phyloP scores from a whole-genome alignment of 2,113 vertebrate genomes.

The Mus spicilegus region DNA sequence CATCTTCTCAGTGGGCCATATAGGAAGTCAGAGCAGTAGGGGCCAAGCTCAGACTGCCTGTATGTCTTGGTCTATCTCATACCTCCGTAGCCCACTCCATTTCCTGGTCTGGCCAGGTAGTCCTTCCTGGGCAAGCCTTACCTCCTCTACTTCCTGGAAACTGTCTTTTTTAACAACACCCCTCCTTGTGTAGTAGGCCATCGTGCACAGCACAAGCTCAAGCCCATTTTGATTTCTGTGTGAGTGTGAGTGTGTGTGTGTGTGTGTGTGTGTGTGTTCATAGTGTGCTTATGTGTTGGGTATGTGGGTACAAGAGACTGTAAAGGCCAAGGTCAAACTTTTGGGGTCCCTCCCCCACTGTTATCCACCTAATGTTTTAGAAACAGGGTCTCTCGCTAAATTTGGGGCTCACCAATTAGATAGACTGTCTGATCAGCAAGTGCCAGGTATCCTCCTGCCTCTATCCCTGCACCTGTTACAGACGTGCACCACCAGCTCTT shows the following conservation, averaged over 20 bases:
- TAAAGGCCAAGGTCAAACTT: neutral
- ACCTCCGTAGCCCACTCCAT: too few relatives aligned
- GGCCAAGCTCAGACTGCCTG: neutral
- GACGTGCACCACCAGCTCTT: neutral
- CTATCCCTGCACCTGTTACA: neutral
- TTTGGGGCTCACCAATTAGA: neutral
- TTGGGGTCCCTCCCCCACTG: neutral
- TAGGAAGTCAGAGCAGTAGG: neutral
- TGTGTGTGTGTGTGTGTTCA: neutral
- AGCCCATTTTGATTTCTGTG: neutral
- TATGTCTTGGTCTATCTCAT: neutral
- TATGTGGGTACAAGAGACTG: neutral
- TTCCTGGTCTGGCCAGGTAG: neutral
- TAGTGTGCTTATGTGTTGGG: neutral
- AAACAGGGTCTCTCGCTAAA: neutral
- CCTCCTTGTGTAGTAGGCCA: neutral
- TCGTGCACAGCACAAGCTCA: neutral
- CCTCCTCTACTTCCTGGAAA: slow-evolving; percentile 2
- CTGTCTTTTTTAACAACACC: neutral
- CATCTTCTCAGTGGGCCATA: neutral
- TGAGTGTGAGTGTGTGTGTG: neutral
- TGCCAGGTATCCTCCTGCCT: neutral
- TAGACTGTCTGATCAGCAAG: neutral
- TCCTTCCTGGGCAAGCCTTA: neutral
- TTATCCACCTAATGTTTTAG: neutral